Base-by-base conservation (phyloP, 2,797 vertebrate genomes). In the Lepus townsendii region DNA sequence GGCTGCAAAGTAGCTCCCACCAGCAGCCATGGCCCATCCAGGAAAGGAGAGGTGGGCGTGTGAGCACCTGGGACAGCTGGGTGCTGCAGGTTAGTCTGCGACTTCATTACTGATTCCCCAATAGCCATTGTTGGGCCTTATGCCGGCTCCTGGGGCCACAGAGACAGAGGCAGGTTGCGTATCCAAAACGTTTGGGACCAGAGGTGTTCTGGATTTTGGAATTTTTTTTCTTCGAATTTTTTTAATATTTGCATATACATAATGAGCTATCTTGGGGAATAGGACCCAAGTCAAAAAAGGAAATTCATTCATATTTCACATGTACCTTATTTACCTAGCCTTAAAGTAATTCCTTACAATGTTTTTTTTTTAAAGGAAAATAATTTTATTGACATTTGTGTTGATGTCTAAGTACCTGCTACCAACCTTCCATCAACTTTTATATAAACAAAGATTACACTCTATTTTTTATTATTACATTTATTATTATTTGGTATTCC, bases 61-160 rank as follows among this genome's bases (percentile, higher is more conserved):
- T 69, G 1, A 14, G 50, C 35, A 30, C 6, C 1, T 3, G 0
- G 19, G 50, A 38, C 22, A 26, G 54, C 7, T 12, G 7, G 32
- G 27, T 11, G 38, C 32, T 17, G 3, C 66, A 8, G n/a, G 57
- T 52, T 66, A 4, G 0, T 10, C 76, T 24, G 65, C 13, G 17
- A 54, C n/a, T 27, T 88, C 47, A 8, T 10, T 20, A 38, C 12
- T 2, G 47, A 71, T 20, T 68, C 63, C 68, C 30, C 35, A 10
- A 19, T 0, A 27, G 0, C 14, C 13, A 0, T 16, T 4, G 9
- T 13, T 9, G 42, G 38, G 54, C 32, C 26, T 12, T 1, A 0
- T 17, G 20, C 47, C 38, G 52, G 27, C 38, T 63, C 20, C 57
- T 27, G 57, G 26, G 27, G 30, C 52, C 26, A 0, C 1, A 19